These are phyloP conservation scores for Asarcornis scutulata DNA, from an alignment of 2,113 vertebrate genomes.

Conservation along the genomic window DNA sequence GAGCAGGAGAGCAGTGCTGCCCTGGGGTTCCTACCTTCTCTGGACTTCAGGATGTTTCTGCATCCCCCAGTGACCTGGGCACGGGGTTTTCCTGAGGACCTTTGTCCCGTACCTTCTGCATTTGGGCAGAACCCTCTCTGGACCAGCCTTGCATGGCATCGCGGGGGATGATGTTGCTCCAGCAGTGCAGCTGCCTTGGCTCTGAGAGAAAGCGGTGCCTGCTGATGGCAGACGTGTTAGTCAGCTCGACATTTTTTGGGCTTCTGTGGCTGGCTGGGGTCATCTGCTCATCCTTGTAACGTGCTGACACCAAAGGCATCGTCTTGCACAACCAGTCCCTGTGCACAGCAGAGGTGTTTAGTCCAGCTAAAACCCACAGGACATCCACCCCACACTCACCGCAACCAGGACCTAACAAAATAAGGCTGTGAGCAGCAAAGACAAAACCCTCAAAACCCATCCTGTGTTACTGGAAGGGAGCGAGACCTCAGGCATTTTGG, in stretches of 20 bases:
- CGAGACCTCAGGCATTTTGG: not conserved
- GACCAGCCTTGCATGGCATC: not conserved
- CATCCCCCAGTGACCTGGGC: not conserved
- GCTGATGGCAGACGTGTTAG: not conserved
- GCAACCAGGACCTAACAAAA: not conserved
- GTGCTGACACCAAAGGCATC: not conserved
- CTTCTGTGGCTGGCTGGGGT: conserved; percentile 7
- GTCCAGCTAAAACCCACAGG: not conserved
- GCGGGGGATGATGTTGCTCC: not conserved
- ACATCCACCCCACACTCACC: not conserved
- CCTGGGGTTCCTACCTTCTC: not conserved
- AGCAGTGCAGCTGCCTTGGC: not conserved
- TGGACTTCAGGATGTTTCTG: not conserved
- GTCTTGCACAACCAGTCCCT: not conserved
- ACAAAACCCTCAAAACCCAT: not conserved
- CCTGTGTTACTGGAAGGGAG: not conserved
- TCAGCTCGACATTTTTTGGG: not conserved
- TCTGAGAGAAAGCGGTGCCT: not conserved
- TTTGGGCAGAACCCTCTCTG: not conserved
- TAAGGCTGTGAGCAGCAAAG: not conserved
- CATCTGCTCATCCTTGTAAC: conserved; percentile 6
- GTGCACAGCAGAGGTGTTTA: not conserved
- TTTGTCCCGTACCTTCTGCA: not conserved
- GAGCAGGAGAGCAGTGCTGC: not conserved
- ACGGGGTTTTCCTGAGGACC: not conserved